Evolutionary conservation across 2,797 vertebrate genomes (phyloP), one percentile per base, ranked within the genome.

Genomic region (Tympanoctomys barrerae): DNA sequence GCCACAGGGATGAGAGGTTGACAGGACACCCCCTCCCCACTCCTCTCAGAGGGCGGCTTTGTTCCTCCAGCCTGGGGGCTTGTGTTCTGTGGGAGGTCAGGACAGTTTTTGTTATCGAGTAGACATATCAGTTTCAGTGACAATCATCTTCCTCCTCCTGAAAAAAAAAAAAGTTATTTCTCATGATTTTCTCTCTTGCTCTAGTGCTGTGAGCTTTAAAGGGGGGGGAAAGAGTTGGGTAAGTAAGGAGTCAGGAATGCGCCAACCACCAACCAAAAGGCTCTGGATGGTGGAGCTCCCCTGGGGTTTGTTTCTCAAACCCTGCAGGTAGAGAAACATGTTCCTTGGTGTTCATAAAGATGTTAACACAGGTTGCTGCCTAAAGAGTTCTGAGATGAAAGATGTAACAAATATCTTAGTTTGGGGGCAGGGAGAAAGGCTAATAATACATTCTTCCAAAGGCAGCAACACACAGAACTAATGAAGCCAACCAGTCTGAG

Each of bases 31-130:
- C 92, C 68, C 91, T 71, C 81, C 89, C 68, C 6, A 11, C n/a
- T 96, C 81, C 92, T 98, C 97, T 98, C 98, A 98, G 98, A 98
- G 97, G 98, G 97, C 90, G 93, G 95, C 98, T 98, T 99, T 99
- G 98, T 99, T 98, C 98, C 96, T 94, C 86, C 88, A 88, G 97
- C 98, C 98, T 93, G 0, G 0, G 98, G 98, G 98, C 97, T 97
- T 98, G 97, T 98, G 96, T 98, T 98, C 97, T 94, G 87, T 97
- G 97, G 83, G 57, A 98, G 97, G 98, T 98, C 98, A 97, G 98
- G 98, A 98, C 98, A 98, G 98, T 97, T 98, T 98, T 98, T 98
- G 98, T 99, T 99, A 98, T 98, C 98, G 0, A 94, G 92, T 96
- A 98, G 98, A 98, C 97, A 6, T 98, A 98, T 99, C 96, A 0